These are phyloP conservation scores for Parnassius smintheus DNA, from an alignment of 2,888 invertebrate species.

Conservation along the genomic window DNA sequence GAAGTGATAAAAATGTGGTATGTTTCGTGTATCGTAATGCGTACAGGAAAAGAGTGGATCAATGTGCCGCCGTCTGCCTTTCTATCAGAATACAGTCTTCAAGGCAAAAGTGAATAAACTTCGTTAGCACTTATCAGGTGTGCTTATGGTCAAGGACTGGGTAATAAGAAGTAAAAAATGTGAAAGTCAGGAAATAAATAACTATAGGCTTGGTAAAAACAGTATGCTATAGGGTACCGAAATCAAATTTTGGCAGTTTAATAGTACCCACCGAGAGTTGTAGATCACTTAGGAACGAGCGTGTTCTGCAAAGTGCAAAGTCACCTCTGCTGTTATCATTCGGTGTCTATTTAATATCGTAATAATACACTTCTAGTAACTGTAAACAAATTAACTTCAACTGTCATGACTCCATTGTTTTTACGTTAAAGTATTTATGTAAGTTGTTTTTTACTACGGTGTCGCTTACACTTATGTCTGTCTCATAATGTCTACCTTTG, in stretches of 20 bases:
- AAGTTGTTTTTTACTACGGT: not conserved
- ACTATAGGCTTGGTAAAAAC: too few relatives aligned
- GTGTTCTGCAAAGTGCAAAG: constrained; percentile 44
- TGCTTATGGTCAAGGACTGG: too few relatives aligned
- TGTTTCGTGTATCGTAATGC: too few relatives aligned
- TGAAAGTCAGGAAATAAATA: constrained; percentile 4
- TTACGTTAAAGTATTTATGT: not conserved
- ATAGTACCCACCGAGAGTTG: constrained; percentile 30
- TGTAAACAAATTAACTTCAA: constrained; percentile 15
- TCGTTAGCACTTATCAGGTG: too few relatives aligned
- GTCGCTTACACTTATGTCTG: not conserved
- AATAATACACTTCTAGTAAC: constrained; percentile 19
- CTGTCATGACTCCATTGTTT: constrained; percentile 9
- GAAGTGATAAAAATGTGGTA: not conserved
- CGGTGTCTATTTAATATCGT: constrained; percentile 31
- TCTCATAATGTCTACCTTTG: not conserved
- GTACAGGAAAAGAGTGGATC: too few relatives aligned
- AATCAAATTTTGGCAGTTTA: constrained; percentile 27
- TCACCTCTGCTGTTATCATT: constrained; percentile 46
- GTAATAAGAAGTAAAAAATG: not conserved
- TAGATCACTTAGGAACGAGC: constrained; percentile 35
- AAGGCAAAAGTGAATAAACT: too few relatives aligned
- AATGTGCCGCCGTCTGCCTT: too few relatives aligned
- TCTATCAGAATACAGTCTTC: too few relatives aligned
- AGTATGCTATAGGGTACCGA: not conserved